phyloP scores from a whole-genome alignment of 2,888 invertebrate species.

The Aleiodes alternator region DNA sequence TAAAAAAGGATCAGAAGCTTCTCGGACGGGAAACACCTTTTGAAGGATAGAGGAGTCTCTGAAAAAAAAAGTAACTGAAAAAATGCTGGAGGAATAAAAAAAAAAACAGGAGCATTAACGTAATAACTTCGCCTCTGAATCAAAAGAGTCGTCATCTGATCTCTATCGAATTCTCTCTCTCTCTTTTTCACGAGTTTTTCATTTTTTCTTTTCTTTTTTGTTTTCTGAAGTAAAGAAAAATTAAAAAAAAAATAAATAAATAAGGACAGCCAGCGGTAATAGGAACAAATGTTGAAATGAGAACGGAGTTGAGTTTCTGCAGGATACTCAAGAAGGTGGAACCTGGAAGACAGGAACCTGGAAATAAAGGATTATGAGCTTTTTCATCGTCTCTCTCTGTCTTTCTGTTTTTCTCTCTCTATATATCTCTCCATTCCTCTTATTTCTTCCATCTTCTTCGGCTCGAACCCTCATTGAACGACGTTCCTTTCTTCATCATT shows the following conservation, averaged over 20 bases:
- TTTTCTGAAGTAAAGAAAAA: conserved; percentile 48
- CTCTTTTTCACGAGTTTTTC: conserved; percentile 14
- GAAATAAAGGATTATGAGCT: conserved; percentile 75
- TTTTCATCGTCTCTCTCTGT: conserved; percentile 51
- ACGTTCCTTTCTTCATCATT: conserved; percentile 28
- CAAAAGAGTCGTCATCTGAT: conserved; percentile 17
- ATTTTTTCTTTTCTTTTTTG: conserved; percentile 27
- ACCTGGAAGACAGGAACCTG: conserved; percentile 75
- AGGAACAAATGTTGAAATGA: conserved; percentile 66
- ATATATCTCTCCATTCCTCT: conserved; percentile 34
- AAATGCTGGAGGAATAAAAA: conserved; percentile 61
- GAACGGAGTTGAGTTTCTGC: conserved; percentile 72
- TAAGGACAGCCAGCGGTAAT: conserved; percentile 72
- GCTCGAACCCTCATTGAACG: conserved; percentile 18
- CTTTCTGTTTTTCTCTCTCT: conserved; percentile 30
- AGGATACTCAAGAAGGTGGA: conserved; percentile 72
- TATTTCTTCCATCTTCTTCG: conserved; percentile 27
- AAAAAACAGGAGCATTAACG: conserved; percentile 52
- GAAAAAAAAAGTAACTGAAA: conserved; percentile 36
- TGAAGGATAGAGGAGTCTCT: conserved; percentile 19
- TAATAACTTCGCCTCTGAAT: conserved; percentile 1
- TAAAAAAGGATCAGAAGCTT: conserved; percentile 30
- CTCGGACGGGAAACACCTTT: conserved; percentile 32
- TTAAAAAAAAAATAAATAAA: conserved; percentile 49
- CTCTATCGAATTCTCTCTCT: conserved; percentile 1